Evolutionary conservation across 2,888 invertebrate species (phyloP).

Genomic region (Molanna angustata): DNA sequence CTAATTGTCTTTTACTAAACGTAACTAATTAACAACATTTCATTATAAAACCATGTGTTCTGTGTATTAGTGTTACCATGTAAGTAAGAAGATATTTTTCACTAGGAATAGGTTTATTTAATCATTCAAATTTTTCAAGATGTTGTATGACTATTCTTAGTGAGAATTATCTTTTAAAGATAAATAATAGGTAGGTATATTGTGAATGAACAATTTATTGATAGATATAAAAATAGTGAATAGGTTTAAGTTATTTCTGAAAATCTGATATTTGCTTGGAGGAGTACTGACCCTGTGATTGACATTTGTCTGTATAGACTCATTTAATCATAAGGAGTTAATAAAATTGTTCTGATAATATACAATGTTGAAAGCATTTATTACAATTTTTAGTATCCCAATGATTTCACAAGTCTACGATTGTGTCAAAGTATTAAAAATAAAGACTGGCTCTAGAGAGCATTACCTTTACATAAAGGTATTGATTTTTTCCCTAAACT

Average conservation of each 20-base stretch:
- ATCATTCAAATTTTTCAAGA: too few relatives aligned
- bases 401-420: conserved; percentile 22
- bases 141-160: too few relatives aligned
- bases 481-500: conserved; percentile 3
- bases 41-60: conserved; percentile 16
- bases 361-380: conserved; percentile 25
- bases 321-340: conserved; percentile 17
- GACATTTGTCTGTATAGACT: conserved; percentile 19
- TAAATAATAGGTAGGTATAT: too few relatives aligned
- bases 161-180: too few relatives aligned
- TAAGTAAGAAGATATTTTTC: too few relatives aligned
- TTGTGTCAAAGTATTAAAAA: conserved; percentile 29
- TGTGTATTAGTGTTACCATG: conserved; percentile 25
- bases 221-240: too few relatives aligned
- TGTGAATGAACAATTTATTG: conserved; percentile 28
- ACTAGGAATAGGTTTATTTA: too few relatives aligned
- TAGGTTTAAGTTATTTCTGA: conserved; percentile 12
- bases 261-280: conserved; percentile 14
- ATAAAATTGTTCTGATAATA: conserved; percentile 21
- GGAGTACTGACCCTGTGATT: conserved; percentile 30
- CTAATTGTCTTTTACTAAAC: too few relatives aligned
- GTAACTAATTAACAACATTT: background rate
- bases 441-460: conserved; percentile 28
- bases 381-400: conserved; percentile 22
- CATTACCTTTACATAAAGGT: conserved; percentile 16